Evolutionary conservation across 2,797 vertebrate species (phyloP), one percentile per base, ranked within the genome.

Genomic region (Xerus rutilus): DNA sequence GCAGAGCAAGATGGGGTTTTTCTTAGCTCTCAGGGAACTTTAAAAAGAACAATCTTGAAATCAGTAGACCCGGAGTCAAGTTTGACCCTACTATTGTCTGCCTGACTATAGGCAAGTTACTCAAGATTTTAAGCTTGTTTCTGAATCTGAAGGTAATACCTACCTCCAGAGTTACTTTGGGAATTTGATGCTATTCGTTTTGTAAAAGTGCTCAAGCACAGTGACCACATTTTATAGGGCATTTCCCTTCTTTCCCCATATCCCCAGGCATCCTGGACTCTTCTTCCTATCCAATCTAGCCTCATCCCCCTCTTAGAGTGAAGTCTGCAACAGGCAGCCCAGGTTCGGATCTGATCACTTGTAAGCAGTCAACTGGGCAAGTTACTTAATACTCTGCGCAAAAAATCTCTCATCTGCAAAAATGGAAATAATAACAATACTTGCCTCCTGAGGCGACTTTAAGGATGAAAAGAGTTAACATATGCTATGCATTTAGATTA

Each of bases 41-140:
- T 25, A 65, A 54, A 84, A 84, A 91, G 47, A 91, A 93, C 25
- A 83, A 57, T 59, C 73, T 86, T 91, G 54, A 93, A 85, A 86
- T 82, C 72, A 70, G 57, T 90, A 94, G 57, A 90, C 39, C 18
- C 49, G 4, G 43, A 86, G 59, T 77, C 25, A 78, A 39, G 49
- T 70, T 85, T 64, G 62, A 28, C 45, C 81, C n/a, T 64, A 49
- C 14, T 47, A 65, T 6, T 83, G 86, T 39, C n/a, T 65, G 18
- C 87, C 69, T 62, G 45, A 59, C 86, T 23, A 67, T 1, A 64
- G 25, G 30, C 32, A 47, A 91, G 59, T 84, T 62, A 69, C 72
- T 89, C 28, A 43, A 67, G 32, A 14, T 92, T 83, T 95, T 74
- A n/a, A 91, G 32, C 21, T 76, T 86, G 64, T 47, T 52, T 67